Evolutionary conservation across 2,797 vertebrate genomes (phyloP).

Genomic region (Phrynocephalus guinanensis): DNA sequence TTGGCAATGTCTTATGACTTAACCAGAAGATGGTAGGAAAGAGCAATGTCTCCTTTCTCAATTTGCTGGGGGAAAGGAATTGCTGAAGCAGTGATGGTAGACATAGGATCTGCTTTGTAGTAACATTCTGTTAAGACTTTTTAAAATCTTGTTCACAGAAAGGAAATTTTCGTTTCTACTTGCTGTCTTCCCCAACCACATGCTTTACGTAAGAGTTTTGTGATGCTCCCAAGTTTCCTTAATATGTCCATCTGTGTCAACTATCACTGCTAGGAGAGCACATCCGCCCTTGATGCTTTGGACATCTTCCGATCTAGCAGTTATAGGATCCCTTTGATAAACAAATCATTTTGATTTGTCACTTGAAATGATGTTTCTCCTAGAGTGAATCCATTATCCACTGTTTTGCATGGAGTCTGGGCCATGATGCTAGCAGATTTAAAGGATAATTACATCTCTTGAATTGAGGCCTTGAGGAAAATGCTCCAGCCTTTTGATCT

Average conservation of each 20-base stretch:
- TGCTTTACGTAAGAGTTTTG: too few species aligned
- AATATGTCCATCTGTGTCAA: background rate
- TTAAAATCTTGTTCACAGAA: background rate
- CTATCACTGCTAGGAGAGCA: background rate
- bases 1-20: background rate
- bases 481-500: background rate
- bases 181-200: background rate
- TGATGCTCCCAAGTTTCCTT: background rate
- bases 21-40: background rate
- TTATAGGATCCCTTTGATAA: background rate
- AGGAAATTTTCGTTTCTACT: background rate
- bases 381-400: background rate
- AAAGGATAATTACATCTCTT: background rate
- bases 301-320: background rate
- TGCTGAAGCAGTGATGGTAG: background rate
- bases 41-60: background rate
- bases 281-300: background rate
- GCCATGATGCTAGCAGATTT: background rate
- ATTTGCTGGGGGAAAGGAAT: background rate
- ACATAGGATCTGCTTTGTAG: background rate
- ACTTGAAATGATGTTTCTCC: background rate
- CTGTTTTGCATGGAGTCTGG: background rate
- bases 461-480: background rate
- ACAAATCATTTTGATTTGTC: background rate
- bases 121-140: background rate